A percentile compares a stretch with the other conserved stretches of the same genome.
Evolutionary conservation across 37 sponge, comb jelly and placozoan species (phyloP).

Genomic region (Haliclona indistincta): DNA sequence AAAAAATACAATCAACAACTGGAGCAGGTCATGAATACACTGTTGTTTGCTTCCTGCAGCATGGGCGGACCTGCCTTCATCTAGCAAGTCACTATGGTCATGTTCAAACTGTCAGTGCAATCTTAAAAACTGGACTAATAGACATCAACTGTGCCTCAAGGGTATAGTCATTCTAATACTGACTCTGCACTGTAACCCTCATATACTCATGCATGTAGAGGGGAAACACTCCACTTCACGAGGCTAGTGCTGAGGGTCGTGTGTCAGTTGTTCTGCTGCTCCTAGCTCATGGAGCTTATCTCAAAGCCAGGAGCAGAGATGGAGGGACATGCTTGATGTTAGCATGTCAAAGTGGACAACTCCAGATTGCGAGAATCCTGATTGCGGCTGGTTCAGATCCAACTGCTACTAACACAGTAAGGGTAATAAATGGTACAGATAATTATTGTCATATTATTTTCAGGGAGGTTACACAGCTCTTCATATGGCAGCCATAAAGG

Average conservation of each 20-base stretch:
- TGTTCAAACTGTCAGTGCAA: conserved; percentile 30
- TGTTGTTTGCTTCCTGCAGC: conserved; percentile 18
- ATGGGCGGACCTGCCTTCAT: conserved; percentile 57
- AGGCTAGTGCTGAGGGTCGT: conserved; percentile 63
- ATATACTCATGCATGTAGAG: conserved; percentile 19
- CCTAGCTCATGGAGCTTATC: conserved; percentile 45
- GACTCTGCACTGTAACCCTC: background rate
- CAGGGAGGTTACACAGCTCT: conserved; percentile 60
- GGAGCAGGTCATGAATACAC: too few species aligned
- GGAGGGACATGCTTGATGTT: conserved; percentile 75
- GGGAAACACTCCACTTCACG: conserved; percentile 73
- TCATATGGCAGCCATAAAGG: conserved; percentile 72
- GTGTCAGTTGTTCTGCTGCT: conserved; percentile 37
- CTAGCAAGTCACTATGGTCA: conserved; percentile 55
- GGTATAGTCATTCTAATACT: conserved; percentile 1
- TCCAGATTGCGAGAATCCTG: conserved; percentile 36
- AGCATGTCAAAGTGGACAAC: conserved; percentile 56
- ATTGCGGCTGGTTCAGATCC: conserved; percentile 56
- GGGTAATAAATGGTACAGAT: background rate
- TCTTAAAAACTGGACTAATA: conserved; percentile 28
- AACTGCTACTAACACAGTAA: conserved; percentile 42
- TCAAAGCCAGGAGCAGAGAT: conserved; percentile 49
- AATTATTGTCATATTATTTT: background rate
- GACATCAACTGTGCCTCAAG: conserved; percentile 40
- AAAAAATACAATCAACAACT: too few species aligned